A percentile compares a stretch with the other conserved stretches of the same genome.
Evolutionary conservation across 2,888 invertebrate species (phyloP).

Genomic region (Ferdinandea cuprea): DNA sequence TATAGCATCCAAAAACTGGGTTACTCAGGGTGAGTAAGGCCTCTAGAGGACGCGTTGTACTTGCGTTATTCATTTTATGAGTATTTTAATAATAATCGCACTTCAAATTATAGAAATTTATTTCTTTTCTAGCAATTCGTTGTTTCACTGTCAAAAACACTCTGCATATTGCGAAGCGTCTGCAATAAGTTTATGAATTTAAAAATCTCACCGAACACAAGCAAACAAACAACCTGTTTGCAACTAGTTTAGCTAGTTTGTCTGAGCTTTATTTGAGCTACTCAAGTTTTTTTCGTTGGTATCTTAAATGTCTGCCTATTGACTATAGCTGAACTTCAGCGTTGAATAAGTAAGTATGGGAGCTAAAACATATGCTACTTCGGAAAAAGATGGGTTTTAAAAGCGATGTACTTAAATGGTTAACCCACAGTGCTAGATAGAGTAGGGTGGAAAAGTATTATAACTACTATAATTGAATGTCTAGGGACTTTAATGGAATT

Average conservation of each 20-base stretch:
- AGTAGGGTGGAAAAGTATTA: no score
- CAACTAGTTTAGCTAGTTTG: no score
- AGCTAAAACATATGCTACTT: constrained; percentile 32
- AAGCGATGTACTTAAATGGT: background rate
- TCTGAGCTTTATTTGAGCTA: no score
- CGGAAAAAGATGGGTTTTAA: background rate
- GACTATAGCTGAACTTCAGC: background rate
- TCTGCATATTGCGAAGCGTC: constrained; percentile 16
- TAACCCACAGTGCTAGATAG: no score
- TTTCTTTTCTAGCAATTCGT: background rate
- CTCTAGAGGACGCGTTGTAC: constrained; percentile 37
- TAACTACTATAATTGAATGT: no score
- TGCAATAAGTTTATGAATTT: background rate
- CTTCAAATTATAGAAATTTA: no score
- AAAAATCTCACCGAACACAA: background rate
- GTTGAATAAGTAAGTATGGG: constrained; percentile 44
- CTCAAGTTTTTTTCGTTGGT: no score
- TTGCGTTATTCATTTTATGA: background rate
- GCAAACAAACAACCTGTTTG: background rate
- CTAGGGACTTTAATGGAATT: no score
- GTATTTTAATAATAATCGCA: background rate
- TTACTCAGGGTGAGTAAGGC: constrained; percentile 79
- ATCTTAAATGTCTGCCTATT: background rate
- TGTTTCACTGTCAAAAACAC: constrained; percentile 28
- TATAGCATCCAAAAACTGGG: constrained; percentile 81